Evolutionary conservation across 2,888 invertebrate genomes (phyloP), one percentile per base, ranked within the genome.

Genomic region (Cosmorhoe ocellata): DNA sequence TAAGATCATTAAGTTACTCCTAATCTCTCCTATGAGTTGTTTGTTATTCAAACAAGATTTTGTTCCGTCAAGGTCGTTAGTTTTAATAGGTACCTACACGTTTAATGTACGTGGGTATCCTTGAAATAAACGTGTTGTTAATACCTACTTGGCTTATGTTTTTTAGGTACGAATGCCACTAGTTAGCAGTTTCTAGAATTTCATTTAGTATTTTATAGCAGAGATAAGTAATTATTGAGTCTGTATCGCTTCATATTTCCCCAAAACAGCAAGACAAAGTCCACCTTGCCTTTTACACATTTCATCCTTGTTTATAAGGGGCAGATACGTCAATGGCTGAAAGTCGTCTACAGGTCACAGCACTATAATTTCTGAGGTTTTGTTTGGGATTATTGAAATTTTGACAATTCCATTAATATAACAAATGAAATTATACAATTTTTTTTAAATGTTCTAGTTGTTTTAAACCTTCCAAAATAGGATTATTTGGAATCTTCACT

Each of bases 21-120:
- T 59, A 59, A 63, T 58, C 60, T 66, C 51, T 55, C 56, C 58
- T 52, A 42, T 56, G 58, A 66, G n/a, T n/a, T n/a, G n/a, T n/a
- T n/a, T 67, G 63, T 67, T 68, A 59, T 66, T 65, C 65, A 63
- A 69, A 70, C 71, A 64, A 67, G 71, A 70, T 71, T 68, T 69
- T 66, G 58, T 58, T 53, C 51, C 53, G 57, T 54, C 70, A 71
- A 73, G 71, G 74, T 66, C 67, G 57, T 51, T 48, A 42, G 50
- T 56, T 57, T 65, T 56, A 48, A 62, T 66, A 56, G 27, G 36
- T 53, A 18, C 18, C 18, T 18, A 49, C 52, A 56, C 54, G 60
- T 51, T 55, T 49, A 53, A 32, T 47, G 56, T 58, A 56, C 62
- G 57, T 60, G 58, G 58, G 34, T 58, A 59, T 59, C 59, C 62